These are phyloP conservation scores for Atherinomorus stipes DNA, from an alignment of 2,113 vertebrate genomes.

Conservation along the genomic window DNA sequence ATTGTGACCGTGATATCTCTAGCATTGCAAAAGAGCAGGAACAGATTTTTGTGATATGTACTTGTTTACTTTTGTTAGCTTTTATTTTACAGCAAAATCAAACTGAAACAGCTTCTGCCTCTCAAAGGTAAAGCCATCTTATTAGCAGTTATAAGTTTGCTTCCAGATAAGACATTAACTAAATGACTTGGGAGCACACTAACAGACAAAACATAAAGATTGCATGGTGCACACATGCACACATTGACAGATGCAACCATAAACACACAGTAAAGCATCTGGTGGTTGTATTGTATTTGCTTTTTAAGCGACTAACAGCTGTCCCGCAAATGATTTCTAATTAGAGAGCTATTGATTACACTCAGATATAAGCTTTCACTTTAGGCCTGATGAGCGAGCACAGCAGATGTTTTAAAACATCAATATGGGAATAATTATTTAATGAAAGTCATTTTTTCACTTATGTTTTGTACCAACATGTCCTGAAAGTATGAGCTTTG, in stretches of 20 bases:
- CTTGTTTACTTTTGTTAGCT: slow-evolving; percentile 1
- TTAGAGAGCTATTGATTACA: slow-evolving; percentile 77
- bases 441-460: slow-evolving; percentile 59
- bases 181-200: slow-evolving; percentile 34
- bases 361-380: slow-evolving; percentile 64
- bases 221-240: slow-evolving; percentile 12
- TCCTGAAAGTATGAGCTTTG: slow-evolving; percentile 40
- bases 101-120: slow-evolving; percentile 4
- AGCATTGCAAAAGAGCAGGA: background rate
- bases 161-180: slow-evolving; percentile 26
- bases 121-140: slow-evolving; percentile 31
- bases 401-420: slow-evolving; percentile 71
- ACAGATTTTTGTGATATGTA: slow-evolving; percentile 7
- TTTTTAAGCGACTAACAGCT: slow-evolving; percentile 76
- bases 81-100: slow-evolving; percentile 35
- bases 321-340: slow-evolving; percentile 69
- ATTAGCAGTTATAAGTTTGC: slow-evolving; percentile 24
- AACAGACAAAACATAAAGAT: slow-evolving; percentile 30
- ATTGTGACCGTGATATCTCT: background rate
- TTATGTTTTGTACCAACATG: slow-evolving; percentile 14
- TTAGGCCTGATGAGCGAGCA: slow-evolving; percentile 51
- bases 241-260: slow-evolving; percentile 22
- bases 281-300: slow-evolving; percentile 67
- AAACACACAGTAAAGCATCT: slow-evolving; percentile 64
- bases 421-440: slow-evolving; percentile 62